Evolutionary conservation across 2,113 vertebrate species (phyloP), one percentile per base, ranked within the genome.

Genomic region (Rhabdornis inornatus): DNA sequence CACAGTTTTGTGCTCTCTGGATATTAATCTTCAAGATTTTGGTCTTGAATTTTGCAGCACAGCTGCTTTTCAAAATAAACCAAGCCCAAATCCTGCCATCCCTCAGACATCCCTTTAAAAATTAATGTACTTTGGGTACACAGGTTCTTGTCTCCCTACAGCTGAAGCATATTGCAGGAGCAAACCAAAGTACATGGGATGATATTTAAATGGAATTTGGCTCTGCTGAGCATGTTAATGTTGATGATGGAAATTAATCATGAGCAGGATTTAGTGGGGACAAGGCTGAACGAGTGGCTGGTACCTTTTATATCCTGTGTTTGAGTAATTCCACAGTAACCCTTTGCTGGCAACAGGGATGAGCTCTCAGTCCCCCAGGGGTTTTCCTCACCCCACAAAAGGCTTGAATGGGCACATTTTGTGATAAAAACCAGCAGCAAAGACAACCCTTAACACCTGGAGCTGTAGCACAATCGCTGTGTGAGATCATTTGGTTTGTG

Each of bases 231-330:
- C 33, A 0, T 13, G 31, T 47, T 55, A 9, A 9, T 42, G 37
- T 9, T 75, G 39, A 25, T 61, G 39, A 42, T 47, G 31, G 37
- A 72, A 59, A 60, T 74, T 4, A 86, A 81, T 44, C 42, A 24
- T 23, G 25, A 50, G 12, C 44, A 91, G 61, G 49, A 35, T 95
- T 91, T 85, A 64, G 40, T 11, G 33, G 63, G 85, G 81, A 79
- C 33, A 65, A 4, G 27, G 60, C 22, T 37, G 25, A 4, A 7
- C 1, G 15, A 56, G 22, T 57, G 55, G 2, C 68, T 77, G 47
- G 5, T 7, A 28, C 20, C 23, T 77, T 33, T 61, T 5, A 1
- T 4, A 6, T 7, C 9, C 7, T 14, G 8, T 8, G 8, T 8
- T 79, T 5, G 7, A 9, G 22, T 4, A 28, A 20, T 28, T 47